These are phyloP conservation scores for Drusus annulatus DNA, from an alignment of 1,140 invertebrate genomes.

Conservation along the genomic window DNA sequence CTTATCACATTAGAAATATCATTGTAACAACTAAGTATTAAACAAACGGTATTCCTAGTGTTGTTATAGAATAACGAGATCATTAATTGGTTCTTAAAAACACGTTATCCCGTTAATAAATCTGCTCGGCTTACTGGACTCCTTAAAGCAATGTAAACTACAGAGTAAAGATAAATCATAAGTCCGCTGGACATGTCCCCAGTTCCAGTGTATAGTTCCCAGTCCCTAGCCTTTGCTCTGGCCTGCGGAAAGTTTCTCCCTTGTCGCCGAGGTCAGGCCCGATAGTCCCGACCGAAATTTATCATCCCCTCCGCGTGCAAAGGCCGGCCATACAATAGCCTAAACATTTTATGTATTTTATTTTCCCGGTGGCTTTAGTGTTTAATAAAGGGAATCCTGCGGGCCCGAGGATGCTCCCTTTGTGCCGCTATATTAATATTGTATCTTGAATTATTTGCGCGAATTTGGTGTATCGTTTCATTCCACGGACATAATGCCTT, in stretches of 20 bases:
- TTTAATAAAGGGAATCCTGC: slow-evolving; percentile 54
- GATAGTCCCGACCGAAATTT: slow-evolving; percentile 35
- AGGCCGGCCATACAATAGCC: slow-evolving; percentile 38
- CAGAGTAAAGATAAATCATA: too few relatives aligned
- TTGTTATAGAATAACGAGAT: too few relatives aligned
- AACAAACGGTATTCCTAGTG: too few relatives aligned
- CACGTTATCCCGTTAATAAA: too few relatives aligned
- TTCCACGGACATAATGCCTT: slow-evolving; percentile 37
- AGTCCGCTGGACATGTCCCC: too few relatives aligned
- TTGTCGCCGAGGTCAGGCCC: neutral
- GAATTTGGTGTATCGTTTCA: slow-evolving; percentile 54
- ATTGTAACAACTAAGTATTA: too few relatives aligned
- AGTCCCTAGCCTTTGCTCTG: neutral
- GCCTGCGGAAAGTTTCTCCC: neutral
- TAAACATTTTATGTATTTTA: slow-evolving; percentile 58
- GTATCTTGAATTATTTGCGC: slow-evolving; percentile 56
- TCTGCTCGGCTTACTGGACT: too few relatives aligned
- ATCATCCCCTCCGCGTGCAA: slow-evolving; percentile 26
- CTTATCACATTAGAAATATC: too few relatives aligned
- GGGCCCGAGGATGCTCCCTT: slow-evolving; percentile 42
- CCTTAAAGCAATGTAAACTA: too few relatives aligned
- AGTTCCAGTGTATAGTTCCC: too few relatives aligned
- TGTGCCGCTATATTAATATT: slow-evolving; percentile 57
- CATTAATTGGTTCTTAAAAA: too few relatives aligned
- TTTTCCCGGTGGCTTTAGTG: slow-evolving; percentile 56